Evolutionary conservation across 2,888 invertebrate species (phyloP), one percentile per base, ranked within the genome.

Genomic region (Ariolimax columbianus): DNA sequence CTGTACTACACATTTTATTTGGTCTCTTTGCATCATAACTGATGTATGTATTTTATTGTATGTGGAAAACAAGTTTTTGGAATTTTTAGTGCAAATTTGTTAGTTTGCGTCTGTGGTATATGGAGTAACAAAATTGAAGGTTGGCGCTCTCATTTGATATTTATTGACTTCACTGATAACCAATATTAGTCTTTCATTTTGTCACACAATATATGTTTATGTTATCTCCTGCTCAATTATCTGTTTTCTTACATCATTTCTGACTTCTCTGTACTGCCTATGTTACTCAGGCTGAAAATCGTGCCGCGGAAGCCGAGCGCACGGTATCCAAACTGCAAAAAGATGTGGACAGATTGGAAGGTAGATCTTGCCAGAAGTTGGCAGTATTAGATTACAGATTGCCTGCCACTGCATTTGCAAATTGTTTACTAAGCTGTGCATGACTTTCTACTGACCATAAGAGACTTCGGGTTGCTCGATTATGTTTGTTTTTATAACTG

Each of bases 271-370:
- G 43, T 43, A 26, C 83, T 72, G 81, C n/a, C 82, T 75, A 47
- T 63, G 33, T 81, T 36, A 77, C 26, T 40, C 84, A 92, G 99
- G 99, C 99, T 97, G 99, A 99, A 96, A 99, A 99, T 95, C 98
- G 99, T 95, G 99, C 99, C 95, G 98, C 99, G 95, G 99, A 99
- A 95, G 99, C 99, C 94, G 99, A 99, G 96, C 97, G 99, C 96
- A 99, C 99, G 94, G 99, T 99, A 95, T 99, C 99, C 96, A 99
- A 99, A 96, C 96, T 99, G 95, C 99, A 99, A 96, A 99, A 99
- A 96, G 99, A 99, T 96, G 99, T 99, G 96, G 99, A 99, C 97
- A 98, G 99, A 97, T 97, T 99, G 96, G 99, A 99, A 98, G 93
- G 93, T 93, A 93, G 88, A 87, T 55, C 82, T 70, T 68, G 83